Evolutionary conservation across 2,113 vertebrate species (phyloP).

Genomic region (Myotis brandtii): DNA sequence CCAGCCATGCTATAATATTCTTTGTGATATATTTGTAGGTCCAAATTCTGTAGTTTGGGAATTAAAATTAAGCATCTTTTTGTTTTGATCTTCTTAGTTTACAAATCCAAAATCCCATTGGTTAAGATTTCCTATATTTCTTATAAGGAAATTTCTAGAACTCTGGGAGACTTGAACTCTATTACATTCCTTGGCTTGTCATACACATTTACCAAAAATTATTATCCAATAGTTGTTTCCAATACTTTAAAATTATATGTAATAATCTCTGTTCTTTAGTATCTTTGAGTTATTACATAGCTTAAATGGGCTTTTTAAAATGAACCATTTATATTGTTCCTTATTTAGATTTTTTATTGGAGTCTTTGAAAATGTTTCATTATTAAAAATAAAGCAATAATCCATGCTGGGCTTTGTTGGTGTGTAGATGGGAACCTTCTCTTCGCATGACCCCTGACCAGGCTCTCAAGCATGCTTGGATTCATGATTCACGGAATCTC

Average conservation of each 20-base stretch:
- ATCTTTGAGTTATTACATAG: not conserved
- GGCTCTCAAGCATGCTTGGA: slow-evolving; percentile 93
- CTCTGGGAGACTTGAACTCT: not conserved
- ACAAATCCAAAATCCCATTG: not conserved
- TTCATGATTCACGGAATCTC: slow-evolving; percentile 89
- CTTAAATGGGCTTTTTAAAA: slow-evolving; percentile 12
- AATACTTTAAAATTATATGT: not conserved
- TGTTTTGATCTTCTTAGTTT: slow-evolving; percentile 7
- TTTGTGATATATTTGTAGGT: not conserved
- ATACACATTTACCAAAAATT: not conserved
- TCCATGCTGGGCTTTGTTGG: not conserved
- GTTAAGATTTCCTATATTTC: slow-evolving; percentile 37
- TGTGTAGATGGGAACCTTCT: slow-evolving; percentile 93
- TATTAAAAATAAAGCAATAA: slow-evolving; percentile 48
- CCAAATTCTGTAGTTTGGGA: not conserved
- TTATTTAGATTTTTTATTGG: not conserved
- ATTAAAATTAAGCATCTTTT: not conserved
- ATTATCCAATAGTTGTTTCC: not conserved
- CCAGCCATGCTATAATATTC: not conserved
- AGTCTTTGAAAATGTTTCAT: slow-evolving; percentile 27
- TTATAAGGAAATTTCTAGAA: slow-evolving; percentile 6
- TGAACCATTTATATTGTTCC: not conserved
- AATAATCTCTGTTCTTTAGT: not conserved
- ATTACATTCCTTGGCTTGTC: not conserved
- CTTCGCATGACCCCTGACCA: slow-evolving; percentile 95